A percentile compares a stretch with the other conserved stretches of the same genome.
phyloP scores from a whole-genome alignment of 1,140 invertebrate species.

The Macrobrachium nipponense region DNA sequence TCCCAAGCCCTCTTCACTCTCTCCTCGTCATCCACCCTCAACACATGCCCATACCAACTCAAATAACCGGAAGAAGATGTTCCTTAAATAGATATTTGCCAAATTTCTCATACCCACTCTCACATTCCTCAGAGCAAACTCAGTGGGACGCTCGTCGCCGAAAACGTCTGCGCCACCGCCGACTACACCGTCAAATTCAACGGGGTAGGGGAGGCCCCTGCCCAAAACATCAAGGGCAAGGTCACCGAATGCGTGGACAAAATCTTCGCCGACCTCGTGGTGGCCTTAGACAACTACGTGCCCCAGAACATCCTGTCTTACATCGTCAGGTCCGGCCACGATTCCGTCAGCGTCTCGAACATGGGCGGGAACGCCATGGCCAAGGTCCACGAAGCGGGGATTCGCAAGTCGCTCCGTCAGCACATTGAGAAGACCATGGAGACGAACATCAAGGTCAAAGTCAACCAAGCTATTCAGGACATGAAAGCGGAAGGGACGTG shows the following conservation, averaged over 20 bases:
- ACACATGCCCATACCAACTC: too few species aligned
- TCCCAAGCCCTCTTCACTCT: too few species aligned
- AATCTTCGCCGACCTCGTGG: constrained; percentile 26
- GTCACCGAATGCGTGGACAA: constrained; percentile 24
- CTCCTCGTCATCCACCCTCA: too few species aligned
- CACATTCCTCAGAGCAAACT: not conserved
- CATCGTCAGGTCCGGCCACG: constrained; percentile 6
- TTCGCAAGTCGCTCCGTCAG: constrained; percentile 14
- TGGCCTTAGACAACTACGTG: not conserved
- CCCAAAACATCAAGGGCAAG: not conserved
- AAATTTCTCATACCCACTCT: too few species aligned
- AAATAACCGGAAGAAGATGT: too few species aligned
- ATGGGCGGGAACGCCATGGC: not conserved
- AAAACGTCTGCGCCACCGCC: not conserved
- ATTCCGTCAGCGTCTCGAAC: not conserved
- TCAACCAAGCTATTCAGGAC: constrained; percentile 31
- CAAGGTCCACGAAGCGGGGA: not conserved
- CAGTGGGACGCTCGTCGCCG: not conserved
- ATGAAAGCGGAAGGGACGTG: not conserved
- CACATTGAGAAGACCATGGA: constrained; percentile 15
- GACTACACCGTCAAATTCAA: constrained; percentile 24
- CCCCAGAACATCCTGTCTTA: constrained; percentile 29
- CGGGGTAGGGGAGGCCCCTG: not conserved
- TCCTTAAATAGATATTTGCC: not conserved
- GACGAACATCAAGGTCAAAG: constrained; percentile 14